Conservation (phyloP, 2,113 vertebrate genomes). For the Amblyopsis rosae region DNA sequence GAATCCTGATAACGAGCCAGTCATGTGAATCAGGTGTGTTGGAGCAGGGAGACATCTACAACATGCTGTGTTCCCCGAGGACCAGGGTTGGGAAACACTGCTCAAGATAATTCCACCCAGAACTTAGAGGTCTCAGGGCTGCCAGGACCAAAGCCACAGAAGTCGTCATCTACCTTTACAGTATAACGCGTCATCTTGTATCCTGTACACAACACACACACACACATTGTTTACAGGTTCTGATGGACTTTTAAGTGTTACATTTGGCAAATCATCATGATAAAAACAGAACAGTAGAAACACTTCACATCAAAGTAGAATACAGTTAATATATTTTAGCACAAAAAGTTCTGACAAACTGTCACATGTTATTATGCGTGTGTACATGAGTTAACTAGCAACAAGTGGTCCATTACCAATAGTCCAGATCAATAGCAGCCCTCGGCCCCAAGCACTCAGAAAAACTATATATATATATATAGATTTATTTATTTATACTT, state of each 20-base stretch:
- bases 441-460: neutral
- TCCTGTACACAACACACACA: neutral
- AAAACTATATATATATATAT: constrained; percentile 64
- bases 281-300: constrained; percentile 84
- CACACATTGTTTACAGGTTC: constrained; percentile 56
- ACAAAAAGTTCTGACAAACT: constrained; percentile 91
- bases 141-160: too few relatives aligned
- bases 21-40: too few relatives aligned
- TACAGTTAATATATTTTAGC: constrained; percentile 71
- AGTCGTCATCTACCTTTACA: too few relatives aligned
- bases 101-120: too few relatives aligned
- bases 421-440: constrained; percentile 5
- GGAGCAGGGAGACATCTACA: too few relatives aligned
- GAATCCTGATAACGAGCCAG: too few relatives aligned
- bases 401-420: constrained; percentile 53
- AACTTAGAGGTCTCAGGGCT: too few relatives aligned
- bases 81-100: too few relatives aligned
- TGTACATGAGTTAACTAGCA: constrained; percentile 55
- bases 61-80: too few relatives aligned
- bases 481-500: constrained; percentile 67
- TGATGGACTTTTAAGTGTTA: constrained; percentile 76
- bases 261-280: constrained; percentile 80
- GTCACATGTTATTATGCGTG: neutral
- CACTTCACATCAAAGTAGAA: constrained; percentile 76
- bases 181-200: too few relatives aligned